Base-by-base conservation (phyloP, 2,797 vertebrate genomes). In the Centropyge bicolor region DNA sequence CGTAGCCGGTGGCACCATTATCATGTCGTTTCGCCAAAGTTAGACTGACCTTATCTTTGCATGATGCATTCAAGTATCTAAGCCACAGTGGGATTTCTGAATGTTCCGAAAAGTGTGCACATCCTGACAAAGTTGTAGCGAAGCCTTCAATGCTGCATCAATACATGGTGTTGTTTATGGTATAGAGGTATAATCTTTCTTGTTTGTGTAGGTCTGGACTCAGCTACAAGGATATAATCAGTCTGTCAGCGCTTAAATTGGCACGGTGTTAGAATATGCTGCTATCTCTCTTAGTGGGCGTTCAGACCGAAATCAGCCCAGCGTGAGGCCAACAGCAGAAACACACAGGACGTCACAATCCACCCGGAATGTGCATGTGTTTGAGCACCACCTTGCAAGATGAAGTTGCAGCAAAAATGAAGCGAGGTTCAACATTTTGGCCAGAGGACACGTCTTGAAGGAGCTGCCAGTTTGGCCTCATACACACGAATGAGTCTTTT, bases 41-140 rank as follows among this genome's bases (percentile, higher is more conserved):
- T 63, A 72, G 56, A 19, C 60, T 88, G 87, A 87, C 87, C 86
- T 88, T 76, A 75, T 85, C 78, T 78, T 31, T 14, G 2, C 59
- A 75, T 82, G 67, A 41, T 74, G 67, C 48, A 85, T 67, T 84
- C 22, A 74, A 79, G 70, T 74, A 70, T 78, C 69, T 80, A 65
- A 74, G 55, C 48, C 59, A 46, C 35, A 65, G 46, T 46, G n/a
- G 48, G 51, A 40, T 71, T 79, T 69, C 57, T 56, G 16, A 54
- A 61, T 45, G 76, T 48, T 31, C 46, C 6, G 46, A 57, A 71
- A 82, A 70, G 24, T 35, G 61, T 31, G 12, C 13, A 59, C 20
- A 59, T 63, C 40, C 38, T 22, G 31, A 60, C 61, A 70, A 7
- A 49, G 19, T 48, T 38, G 12, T 12, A 54, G 7, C 3, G 20